Conservation (phyloP, 1,140 invertebrate genomes). For the Aricia agestis region DNA sequence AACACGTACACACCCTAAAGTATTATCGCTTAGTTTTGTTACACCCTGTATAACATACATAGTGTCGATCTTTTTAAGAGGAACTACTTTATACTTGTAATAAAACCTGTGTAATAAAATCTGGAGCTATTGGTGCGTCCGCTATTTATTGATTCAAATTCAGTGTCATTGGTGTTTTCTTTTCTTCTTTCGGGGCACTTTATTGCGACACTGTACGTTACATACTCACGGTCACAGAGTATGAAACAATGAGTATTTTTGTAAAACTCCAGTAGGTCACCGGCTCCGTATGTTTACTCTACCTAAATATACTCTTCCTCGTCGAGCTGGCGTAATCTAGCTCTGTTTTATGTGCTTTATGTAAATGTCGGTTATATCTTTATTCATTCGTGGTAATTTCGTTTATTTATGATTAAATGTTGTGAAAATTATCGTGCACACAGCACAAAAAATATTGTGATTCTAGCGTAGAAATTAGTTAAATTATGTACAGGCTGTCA, state of each 20-base stretch:
- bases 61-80: too few relatives aligned
- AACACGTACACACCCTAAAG: too few relatives aligned
- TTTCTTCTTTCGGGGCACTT: background rate
- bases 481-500: too few relatives aligned
- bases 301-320: slow-evolving; percentile 6
- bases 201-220: background rate
- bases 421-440: too few relatives aligned
- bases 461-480: too few relatives aligned
- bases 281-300: background rate
- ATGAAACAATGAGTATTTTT: slow-evolving; percentile 2
- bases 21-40: too few relatives aligned
- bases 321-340: background rate
- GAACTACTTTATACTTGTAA: too few relatives aligned
- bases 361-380: background rate
- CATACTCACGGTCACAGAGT: background rate
- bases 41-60: too few relatives aligned
- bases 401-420: too few relatives aligned
- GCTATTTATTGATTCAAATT: background rate
- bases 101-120: too few relatives aligned
- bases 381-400: too few relatives aligned
- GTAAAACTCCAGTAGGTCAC: background rate
- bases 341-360: background rate
- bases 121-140: background rate
- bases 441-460: too few relatives aligned
- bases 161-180: background rate